Base-by-base conservation (phyloP, 1,140 invertebrate species). In the Nasonia vitripennis region DNA sequence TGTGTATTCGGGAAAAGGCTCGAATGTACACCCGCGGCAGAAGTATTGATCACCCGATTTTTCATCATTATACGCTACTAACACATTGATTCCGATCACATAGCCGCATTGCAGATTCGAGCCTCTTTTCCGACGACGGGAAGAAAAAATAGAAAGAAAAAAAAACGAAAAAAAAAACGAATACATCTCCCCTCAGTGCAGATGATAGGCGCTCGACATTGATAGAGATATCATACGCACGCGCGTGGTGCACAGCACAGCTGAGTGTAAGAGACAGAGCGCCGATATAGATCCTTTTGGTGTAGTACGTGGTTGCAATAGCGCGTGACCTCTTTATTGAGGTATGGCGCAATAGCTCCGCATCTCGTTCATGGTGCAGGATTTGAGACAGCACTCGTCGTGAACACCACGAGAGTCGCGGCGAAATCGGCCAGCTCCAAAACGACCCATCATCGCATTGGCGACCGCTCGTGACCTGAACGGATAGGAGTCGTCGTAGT, bases 311-410 rank as follows among this genome's bases (percentile, higher is more conserved):
- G 9, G 7, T 45, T 45, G 41, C 45, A 0, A 48, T 55, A 68
- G 55, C 23, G 23, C 68, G 73, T 78, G 6, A 27, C n/a, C 31
- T 37, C 17, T 83, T 37, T 87, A 86, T 1, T 55, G 45, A 1
- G 84, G 5, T 48, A 73, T 48, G 17, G 88, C 93, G 83, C 94
- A 94, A 67, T 94, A 94, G 85, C 89, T 92, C 14, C 86, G 87
- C 27, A 94, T 74, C 87, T 94, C 93, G 20, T 87, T 88, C 23
- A 92, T 89, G 27, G 89, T 89, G 81, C 94, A 94, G 6, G 91
- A 85, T 75, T 93, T 94, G 23, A 89, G 73, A 81, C 94, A 94
- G 84, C 94, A 94, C 84, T 94, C 94, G 79, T 94, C 94, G 70
- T 93, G 89, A 48, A 94, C 90, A 27, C 94, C 94, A 41, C 91